Evolutionary conservation across 2,888 invertebrate genomes (phyloP).

Genomic region (Dryobota labecula): DNA sequence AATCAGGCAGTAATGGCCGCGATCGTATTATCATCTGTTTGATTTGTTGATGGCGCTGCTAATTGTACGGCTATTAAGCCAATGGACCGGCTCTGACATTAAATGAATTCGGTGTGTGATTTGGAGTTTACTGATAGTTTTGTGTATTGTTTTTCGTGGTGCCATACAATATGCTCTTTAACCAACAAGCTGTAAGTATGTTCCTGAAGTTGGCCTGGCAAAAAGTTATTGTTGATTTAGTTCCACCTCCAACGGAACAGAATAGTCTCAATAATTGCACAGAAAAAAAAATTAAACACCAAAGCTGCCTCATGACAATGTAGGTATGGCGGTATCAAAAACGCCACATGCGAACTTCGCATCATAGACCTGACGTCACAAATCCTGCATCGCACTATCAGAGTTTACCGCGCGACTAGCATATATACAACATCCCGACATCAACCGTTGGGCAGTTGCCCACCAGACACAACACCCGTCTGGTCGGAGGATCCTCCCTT

Average conservation of each 20-base stretch:
- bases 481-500: too few relatives aligned
- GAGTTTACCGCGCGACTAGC: too few relatives aligned
- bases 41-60: constrained; percentile 59
- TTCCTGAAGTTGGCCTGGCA: too few relatives aligned
- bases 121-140: constrained; percentile 18
- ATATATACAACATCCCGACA: too few relatives aligned
- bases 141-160: constrained; percentile 1
- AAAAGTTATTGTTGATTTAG: too few relatives aligned
- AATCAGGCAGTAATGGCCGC: constrained; percentile 58
- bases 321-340: too few relatives aligned
- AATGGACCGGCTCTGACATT: constrained; percentile 37
- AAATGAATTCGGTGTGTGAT: constrained; percentile 36
- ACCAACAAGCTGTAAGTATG: neutral
- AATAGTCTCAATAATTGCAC: neutral
- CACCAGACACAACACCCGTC: too few relatives aligned
- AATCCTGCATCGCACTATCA: too few relatives aligned
- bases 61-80: constrained; percentile 51
- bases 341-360: too few relatives aligned
- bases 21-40: constrained; percentile 60
- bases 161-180: neutral
- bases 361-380: too few relatives aligned
- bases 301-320: neutral
- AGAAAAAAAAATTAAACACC: neutral
- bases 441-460: too few relatives aligned
- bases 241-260: neutral